These are phyloP conservation scores for Drosophila lacicola DNA, from an alignment of 2,888 invertebrate genomes.

Conservation along the genomic window DNA sequence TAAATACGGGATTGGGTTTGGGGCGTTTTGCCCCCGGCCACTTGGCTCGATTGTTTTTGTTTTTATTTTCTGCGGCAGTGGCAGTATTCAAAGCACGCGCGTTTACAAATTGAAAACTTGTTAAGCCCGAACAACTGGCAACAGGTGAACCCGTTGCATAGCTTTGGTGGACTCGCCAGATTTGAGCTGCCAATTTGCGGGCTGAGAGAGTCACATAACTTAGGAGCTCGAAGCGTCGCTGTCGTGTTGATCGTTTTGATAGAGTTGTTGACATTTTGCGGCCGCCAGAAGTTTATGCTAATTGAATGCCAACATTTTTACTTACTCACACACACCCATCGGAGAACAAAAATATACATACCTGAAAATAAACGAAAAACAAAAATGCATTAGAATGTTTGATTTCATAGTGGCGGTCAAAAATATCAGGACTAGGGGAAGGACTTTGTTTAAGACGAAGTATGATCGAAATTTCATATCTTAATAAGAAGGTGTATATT, in stretches of 20 bases:
- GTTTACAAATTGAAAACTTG: constrained; percentile 81
- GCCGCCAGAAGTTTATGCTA: constrained; percentile 65
- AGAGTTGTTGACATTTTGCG: constrained; percentile 73
- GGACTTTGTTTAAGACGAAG: too few species aligned
- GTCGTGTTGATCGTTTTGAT: constrained; percentile 59
- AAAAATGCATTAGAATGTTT: constrained; percentile 60
- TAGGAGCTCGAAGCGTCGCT: constrained; percentile 14
- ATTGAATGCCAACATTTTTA: constrained; percentile 47
- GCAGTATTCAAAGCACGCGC: constrained; percentile 79
- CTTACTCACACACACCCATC: constrained; percentile 22
- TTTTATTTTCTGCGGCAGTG: background rate
- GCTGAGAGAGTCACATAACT: constrained; percentile 39
- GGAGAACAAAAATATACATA: constrained; percentile 51
- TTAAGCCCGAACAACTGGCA: constrained; percentile 62
- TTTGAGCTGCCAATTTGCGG: constrained; percentile 71
- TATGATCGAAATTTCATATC: background rate
- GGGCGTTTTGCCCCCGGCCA: constrained; percentile 19
- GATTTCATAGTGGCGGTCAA: too few species aligned
- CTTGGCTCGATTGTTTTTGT: constrained; percentile 44
- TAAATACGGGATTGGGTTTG: constrained; percentile 24
- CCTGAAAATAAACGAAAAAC: constrained; percentile 60
- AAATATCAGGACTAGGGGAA: too few species aligned
- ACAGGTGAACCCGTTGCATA: constrained; percentile 59
- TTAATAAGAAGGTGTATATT: background rate
- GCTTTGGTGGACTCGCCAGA: constrained; percentile 50